Evolutionary conservation across 2,888 invertebrate species (phyloP), one percentile per base, ranked within the genome.

Genomic region (Palloptera scutellata): DNA sequence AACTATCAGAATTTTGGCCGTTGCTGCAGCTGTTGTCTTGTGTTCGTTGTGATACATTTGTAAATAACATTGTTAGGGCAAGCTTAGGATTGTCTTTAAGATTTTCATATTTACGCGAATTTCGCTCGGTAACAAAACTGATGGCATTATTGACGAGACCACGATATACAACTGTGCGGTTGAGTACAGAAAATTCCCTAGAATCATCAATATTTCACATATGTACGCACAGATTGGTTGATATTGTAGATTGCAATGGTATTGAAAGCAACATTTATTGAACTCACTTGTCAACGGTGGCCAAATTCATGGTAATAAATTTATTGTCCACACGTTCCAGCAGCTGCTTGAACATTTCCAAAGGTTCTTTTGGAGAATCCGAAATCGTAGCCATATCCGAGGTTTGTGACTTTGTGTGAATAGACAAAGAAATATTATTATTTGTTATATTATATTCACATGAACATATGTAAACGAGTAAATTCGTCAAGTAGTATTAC

Each of bases 101-200:
- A 60, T 83, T 82, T 30, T 67, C 48, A 64, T 76, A 84, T 69
- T 84, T 84, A 12, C 77, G 77, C 1, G 78, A 76, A 64, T 77
- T 81, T 1, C 74, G 78, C 61, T 83, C 82, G 1, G 84, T 83
- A 0, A 81, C 76, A 62, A 82, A 83, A 20, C 73, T 73, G 6
- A 84, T 70, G n/a, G 78, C 70, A 41, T 78, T 77, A 1, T 59
- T 57, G 54, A 73, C 72, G 0, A 83, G 70, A 0, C 84, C 84
- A 0, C 84, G 79, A 67, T 77, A 84, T 0, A 79, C 53, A 4
- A 84, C 79, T 0, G 79, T 78, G 0, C 84, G 83, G 66, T 83
- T 83, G 2, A 84, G 73, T 2, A 80, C 78, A 1, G 79, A 80
- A 64, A 76, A 79, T 69, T 84, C 78, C 3, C 80, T 80, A 40